These are phyloP conservation scores for Coregonus clupeaformis DNA, from an alignment of 2,113 vertebrate species.

Conservation along the genomic window DNA sequence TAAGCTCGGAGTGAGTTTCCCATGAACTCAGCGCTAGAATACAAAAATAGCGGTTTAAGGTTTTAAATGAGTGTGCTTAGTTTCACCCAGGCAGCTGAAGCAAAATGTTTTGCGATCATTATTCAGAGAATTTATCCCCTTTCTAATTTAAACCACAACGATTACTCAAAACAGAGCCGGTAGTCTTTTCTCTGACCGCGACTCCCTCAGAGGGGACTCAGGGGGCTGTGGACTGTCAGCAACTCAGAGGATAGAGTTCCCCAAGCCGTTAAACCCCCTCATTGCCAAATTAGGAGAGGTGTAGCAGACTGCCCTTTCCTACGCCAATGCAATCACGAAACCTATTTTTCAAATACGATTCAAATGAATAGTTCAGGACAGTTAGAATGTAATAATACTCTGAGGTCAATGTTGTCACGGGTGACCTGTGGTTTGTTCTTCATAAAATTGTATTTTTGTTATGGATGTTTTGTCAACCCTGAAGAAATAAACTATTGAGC, in stretches of 20 bases:
- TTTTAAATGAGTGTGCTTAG: slow-evolving; percentile 64
- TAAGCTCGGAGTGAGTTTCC: slow-evolving; percentile 71
- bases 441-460: neutral
- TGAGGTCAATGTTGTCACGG: neutral
- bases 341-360: slow-evolving; percentile 29
- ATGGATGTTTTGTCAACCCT: neutral
- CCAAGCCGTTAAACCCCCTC: slow-evolving; percentile 62
- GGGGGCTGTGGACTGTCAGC: slow-evolving; percentile 60
- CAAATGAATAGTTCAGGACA: slow-evolving; percentile 19
- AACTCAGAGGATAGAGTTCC: slow-evolving; percentile 55
- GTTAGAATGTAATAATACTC: neutral
- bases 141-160: slow-evolving; percentile 66
- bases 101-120: slow-evolving; percentile 71
- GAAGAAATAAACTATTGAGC: neutral
- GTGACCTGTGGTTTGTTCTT: neutral
- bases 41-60: slow-evolving; percentile 60
- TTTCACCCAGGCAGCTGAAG: slow-evolving; percentile 61
- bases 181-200: slow-evolving; percentile 48
- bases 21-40: slow-evolving; percentile 68
- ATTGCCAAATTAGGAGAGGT: slow-evolving; percentile 66
- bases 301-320: slow-evolving; percentile 30
- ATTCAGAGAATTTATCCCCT: slow-evolving; percentile 67
- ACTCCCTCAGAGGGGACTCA: slow-evolving; percentile 41
- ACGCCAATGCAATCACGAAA: slow-evolving; percentile 38
- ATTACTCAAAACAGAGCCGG: slow-evolving; percentile 58